These are phyloP conservation scores for Oxygymnocypris stewartii DNA, from an alignment of 2,113 vertebrate species.

Conservation along the genomic window DNA sequence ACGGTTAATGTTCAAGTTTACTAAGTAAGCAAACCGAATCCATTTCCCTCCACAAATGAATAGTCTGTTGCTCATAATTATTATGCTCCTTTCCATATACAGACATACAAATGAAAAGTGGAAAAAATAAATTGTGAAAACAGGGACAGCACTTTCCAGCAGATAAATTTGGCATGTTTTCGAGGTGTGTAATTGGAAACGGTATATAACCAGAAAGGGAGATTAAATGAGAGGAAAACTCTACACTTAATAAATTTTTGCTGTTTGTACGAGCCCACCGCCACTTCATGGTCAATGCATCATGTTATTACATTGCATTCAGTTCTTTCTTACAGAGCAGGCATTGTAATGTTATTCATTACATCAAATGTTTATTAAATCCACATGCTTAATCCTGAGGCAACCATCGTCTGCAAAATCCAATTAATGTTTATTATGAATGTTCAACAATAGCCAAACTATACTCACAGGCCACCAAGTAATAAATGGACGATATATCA, in stretches of 20 bases:
- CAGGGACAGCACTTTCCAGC: not conserved
- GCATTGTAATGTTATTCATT: not conserved
- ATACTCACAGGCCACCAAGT: not conserved
- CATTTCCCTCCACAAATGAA: not conserved
- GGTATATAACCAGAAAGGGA: not conserved
- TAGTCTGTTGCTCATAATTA: not conserved
- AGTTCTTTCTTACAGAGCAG: constrained; percentile 15
- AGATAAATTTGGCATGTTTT: not conserved
- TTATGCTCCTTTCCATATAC: not conserved
- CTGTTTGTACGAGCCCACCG: not conserved
- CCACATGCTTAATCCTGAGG: constrained; percentile 25
- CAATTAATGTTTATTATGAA: constrained; percentile 18
- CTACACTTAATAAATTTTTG: not conserved
- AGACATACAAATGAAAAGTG: not conserved
- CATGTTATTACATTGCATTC: not conserved
- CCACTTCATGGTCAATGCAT: not conserved
- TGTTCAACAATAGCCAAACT: constrained; percentile 30
- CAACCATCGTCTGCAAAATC: constrained; percentile 6
- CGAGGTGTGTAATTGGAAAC: not conserved
- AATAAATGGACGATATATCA: constrained; percentile 8
- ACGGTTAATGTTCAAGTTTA: constrained; percentile 1
- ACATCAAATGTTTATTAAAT: constrained; percentile 11
- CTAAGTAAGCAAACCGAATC: constrained; percentile 1
- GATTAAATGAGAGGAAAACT: not conserved
- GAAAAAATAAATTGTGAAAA: not conserved